These are phyloP conservation scores for Saccopteryx bilineata DNA, from an alignment of 2,113 vertebrate species.

Conservation along the genomic window DNA sequence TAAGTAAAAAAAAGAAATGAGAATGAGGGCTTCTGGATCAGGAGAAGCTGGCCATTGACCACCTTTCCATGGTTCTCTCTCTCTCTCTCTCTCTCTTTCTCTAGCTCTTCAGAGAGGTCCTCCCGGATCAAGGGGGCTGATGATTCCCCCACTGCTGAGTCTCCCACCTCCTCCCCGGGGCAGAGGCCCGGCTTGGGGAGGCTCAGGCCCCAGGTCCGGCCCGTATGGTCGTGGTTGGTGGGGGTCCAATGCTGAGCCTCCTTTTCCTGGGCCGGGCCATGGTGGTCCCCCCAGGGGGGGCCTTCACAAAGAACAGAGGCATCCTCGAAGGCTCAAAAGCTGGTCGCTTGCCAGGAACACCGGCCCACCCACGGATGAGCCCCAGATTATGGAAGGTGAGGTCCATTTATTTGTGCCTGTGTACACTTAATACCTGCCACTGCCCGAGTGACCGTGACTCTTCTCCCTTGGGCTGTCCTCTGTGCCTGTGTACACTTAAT, in stretches of 20 bases:
- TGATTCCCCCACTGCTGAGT: slow-evolving; percentile 81
- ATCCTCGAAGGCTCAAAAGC: slow-evolving; percentile 79
- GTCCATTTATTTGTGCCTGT: neutral
- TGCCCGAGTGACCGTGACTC: neutral
- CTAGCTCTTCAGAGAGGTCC: slow-evolving; percentile 77
- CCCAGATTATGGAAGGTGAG: slow-evolving; percentile 79
- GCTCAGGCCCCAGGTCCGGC: slow-evolving; percentile 69
- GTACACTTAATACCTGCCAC: neutral
- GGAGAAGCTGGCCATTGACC: neutral
- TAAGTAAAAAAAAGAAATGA: neutral
- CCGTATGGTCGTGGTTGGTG: slow-evolving; percentile 81
- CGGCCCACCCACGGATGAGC: slow-evolving; percentile 65
- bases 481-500: no score
- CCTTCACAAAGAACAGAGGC: slow-evolving; percentile 79
- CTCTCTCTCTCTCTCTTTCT: neutral
- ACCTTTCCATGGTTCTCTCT: neutral
- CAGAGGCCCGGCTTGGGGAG: slow-evolving; percentile 74
- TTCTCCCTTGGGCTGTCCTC: no score
- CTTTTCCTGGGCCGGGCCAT: slow-evolving; percentile 75
- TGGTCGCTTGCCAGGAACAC: slow-evolving; percentile 80
- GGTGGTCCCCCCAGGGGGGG: slow-evolving; percentile 71
- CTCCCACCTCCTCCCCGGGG: slow-evolving; percentile 79
- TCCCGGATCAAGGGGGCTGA: slow-evolving; percentile 73
- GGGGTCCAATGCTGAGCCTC: slow-evolving; percentile 75
- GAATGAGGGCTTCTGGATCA: neutral